Percentiles rank a stretch among this genome's conserved stretches.
Conservation (phyloP, 2,797 vertebrate genomes). For the Psittacula derbiana region DNA sequence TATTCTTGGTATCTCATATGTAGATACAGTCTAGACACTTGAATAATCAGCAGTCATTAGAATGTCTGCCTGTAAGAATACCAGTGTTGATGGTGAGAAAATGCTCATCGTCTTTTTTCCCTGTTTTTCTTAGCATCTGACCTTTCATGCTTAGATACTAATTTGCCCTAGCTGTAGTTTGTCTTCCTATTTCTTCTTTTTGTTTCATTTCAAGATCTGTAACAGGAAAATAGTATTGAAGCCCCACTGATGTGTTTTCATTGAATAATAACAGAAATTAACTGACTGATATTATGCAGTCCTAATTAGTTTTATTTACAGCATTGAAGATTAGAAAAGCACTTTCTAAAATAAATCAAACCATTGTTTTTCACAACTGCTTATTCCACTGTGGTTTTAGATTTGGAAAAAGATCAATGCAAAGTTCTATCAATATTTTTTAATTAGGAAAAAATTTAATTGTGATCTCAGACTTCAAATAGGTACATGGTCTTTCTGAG, state of each 20-base stretch:
- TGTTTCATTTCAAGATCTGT: slow-evolving; percentile 15
- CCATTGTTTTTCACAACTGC: neutral
- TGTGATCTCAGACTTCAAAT: neutral
- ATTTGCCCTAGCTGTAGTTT: neutral
- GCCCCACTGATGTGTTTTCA: neutral
- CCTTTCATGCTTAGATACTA: neutral
- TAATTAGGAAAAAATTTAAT: neutral
- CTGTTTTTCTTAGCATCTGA: slow-evolving; percentile 4
- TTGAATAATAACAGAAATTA: slow-evolving; percentile 36
- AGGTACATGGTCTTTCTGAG: neutral
- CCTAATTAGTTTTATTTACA: slow-evolving; percentile 47
- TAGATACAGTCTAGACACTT: slow-evolving; percentile 14
- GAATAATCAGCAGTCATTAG: slow-evolving; percentile 22
- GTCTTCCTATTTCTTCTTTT: slow-evolving; percentile 12
- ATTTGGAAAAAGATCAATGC: neutral
- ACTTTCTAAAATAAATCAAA: slow-evolving; percentile 27
- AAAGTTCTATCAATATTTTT: neutral
- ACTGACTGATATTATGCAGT: neutral
- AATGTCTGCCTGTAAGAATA: neutral
- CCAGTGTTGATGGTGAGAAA: neutral
- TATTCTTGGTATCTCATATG: neutral
- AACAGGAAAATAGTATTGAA: neutral
- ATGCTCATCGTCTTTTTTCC: neutral
- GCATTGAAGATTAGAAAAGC: slow-evolving; percentile 37
- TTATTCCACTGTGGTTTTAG: neutral